Evolutionary conservation across 37 sponge, comb jelly and placozoan species (phyloP).

Genomic region (Haliclona indistincta): DNA sequence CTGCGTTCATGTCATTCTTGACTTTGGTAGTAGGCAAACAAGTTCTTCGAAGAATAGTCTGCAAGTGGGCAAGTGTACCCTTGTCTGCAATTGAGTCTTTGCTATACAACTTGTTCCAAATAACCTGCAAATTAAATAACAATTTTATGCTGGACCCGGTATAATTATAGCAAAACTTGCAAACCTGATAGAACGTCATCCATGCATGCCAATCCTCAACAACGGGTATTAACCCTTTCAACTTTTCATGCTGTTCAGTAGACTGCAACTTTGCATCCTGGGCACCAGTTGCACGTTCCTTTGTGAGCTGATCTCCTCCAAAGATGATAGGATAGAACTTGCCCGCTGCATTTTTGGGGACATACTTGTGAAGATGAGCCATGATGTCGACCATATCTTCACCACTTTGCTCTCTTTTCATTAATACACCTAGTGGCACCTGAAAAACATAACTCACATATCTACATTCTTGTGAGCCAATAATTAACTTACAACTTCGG

Average conservation of each 20-base stretch:
- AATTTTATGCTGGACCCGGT: neutral
- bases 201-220: neutral
- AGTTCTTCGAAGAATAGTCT: neutral
- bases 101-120: slow-evolving; percentile 6
- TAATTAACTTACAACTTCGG: slow-evolving; percentile 24
- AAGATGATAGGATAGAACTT: neutral
- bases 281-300: neutral
- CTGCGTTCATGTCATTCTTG: slow-evolving; percentile 7
- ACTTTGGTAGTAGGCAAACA: neutral
- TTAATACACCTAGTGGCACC: neutral
- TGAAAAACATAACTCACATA: neutral
- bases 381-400: slow-evolving; percentile 14
- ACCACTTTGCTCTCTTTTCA: neutral
- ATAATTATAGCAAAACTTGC: neutral
- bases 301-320: slow-evolving; percentile 31
- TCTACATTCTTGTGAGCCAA: neutral
- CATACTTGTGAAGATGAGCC: slow-evolving; percentile 1
- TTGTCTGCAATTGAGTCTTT: slow-evolving; percentile 2
- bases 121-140: slow-evolving; percentile 6
- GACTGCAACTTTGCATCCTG: neutral
- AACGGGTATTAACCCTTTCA: slow-evolving; percentile 10
- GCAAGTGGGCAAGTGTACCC: slow-evolving; percentile 30
- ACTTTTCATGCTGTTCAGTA: neutral
- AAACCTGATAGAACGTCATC: slow-evolving; percentile 33
- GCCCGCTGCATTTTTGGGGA: neutral